Conservation (phyloP, 2,113 vertebrate species). For the Chaetura pelagica region DNA sequence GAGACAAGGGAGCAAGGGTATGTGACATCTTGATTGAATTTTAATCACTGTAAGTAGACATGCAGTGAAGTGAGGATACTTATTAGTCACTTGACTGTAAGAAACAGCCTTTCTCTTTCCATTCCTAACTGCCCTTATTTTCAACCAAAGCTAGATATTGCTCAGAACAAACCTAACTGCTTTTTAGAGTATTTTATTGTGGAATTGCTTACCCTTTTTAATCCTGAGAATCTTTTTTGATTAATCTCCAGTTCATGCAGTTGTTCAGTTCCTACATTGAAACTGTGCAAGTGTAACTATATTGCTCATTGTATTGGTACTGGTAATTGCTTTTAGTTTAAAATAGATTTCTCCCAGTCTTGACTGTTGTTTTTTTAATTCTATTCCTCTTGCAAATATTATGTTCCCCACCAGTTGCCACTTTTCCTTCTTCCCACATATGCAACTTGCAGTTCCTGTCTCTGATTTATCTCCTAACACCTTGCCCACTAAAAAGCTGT, state of each 20-base stretch:
- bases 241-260: conserved; percentile 5
- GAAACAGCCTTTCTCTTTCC: conserved; percentile 8
- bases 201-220: neutral
- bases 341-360: neutral
- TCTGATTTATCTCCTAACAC: neutral
- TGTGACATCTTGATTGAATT: conserved; percentile 43
- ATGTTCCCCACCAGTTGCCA: neutral
- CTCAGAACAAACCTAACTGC: neutral
- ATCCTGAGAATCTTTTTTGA: neutral
- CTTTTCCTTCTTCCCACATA: neutral
- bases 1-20: neutral
- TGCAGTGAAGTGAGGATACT: conserved; percentile 44
- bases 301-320: neutral
- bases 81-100: conserved; percentile 38
- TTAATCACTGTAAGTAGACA: conserved; percentile 46
- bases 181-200: neutral
- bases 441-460: neutral
- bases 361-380: neutral
- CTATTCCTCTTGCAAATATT: neutral
- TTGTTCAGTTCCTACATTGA: neutral
- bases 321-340: conserved; percentile 25
- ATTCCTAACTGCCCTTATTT: conserved; percentile 15
- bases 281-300: neutral
- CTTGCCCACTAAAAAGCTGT: neutral
- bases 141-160: neutral